Evolutionary conservation across 2,888 invertebrate genomes (phyloP), one percentile per base, ranked within the genome.

Genomic region (Trypoxylon attenuatum): DNA sequence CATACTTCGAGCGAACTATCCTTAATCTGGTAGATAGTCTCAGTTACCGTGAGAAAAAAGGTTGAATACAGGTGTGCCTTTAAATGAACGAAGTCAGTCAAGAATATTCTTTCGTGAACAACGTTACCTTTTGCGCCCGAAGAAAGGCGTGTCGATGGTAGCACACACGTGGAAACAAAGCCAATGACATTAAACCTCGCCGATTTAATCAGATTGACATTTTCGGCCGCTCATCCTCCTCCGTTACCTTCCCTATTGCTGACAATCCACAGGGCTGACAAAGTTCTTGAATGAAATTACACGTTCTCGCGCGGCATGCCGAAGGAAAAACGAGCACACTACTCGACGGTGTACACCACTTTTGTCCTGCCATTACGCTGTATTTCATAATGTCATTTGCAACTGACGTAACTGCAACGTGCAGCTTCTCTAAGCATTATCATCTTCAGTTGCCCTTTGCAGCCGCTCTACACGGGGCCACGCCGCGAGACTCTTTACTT

Each of bases 371-470:
- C 73, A 80, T 81, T 81, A 82, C 77, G 75, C 57, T 60, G 78
- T 73, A 81, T 84, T 84, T 84, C 84, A 82, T 82, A 84, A 84
- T 82, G 78, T 81, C 80, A 80, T 81, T 84, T 80, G 64, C 76
- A 61, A 71, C 78, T 83, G 84, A 84, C 69, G 83, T 81, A 84
- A 84, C 73, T 57, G 72, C 66, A 71, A 69, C 65, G 70, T 78
- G 78, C 71, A 66, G 75, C 71, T 63, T 75, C 77, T 33, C 33
- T 68, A 74, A 73, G 71, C 67, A 78, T 75, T 80, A 81, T 81
- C 79, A 76, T 79, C 80, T 70, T 75, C 72, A 46, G 55, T 77
- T 79, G 81, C 81, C 80, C 81, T 80, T 80, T 81, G 73, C 77
- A 71, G 73, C 71, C 72, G 73, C 69, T 57, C 69, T 64, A 43